Evolutionary conservation across 2,888 invertebrate species (phyloP), one percentile per base, ranked within the genome.

Genomic region (Diarsia mendica): DNA sequence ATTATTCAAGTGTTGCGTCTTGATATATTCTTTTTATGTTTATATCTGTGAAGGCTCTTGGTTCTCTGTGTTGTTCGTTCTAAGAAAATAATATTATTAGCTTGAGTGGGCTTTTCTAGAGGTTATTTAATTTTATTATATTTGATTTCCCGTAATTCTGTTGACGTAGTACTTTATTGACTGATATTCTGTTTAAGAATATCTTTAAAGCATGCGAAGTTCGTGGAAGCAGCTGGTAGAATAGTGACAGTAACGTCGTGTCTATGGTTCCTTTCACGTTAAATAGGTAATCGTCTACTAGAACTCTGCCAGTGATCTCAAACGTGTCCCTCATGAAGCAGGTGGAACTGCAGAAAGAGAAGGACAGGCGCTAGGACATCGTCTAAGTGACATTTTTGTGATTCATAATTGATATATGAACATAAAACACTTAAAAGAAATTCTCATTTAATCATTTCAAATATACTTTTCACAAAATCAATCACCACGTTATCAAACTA

Each of bases 1-100:
- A 90, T 91, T 91, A 90, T 91, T 93, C 91, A 91, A 93, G 92
- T 93, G 91, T 90, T 89, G 91, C 88, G 89, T 89, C 89, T 84
- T 83, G 86, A 86, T 86, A 18, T 84, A 66, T 72, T 80, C 49
- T 77, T 79, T 85, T 82, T 82, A 69, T 55, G 20, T 71, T 69
- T 76, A 10, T 64, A 68, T 78, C 60, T 23, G 15, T 55, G 55
- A 51, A 72, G 60, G 64, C 51, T 15, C 58, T 33, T 60, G 58
- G 28, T 60, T 33, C 18, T 58, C 58, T 55, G 48, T 67, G 58
- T 3, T 67, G 60, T 66, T 67, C 76, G 55, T 82, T 84, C 85
- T 85, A 78, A 76, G 84, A 84, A 85, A 83, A 83, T 83, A 81
- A 83, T 83, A 81, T 85, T 82, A 89, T 88, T 90, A 84, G 89